Percentiles rank a stretch among this genome's conserved stretches.
Evolutionary conservation across 2,797 vertebrate genomes (phyloP).

Genomic region (Leptoclinus maculatus): DNA sequence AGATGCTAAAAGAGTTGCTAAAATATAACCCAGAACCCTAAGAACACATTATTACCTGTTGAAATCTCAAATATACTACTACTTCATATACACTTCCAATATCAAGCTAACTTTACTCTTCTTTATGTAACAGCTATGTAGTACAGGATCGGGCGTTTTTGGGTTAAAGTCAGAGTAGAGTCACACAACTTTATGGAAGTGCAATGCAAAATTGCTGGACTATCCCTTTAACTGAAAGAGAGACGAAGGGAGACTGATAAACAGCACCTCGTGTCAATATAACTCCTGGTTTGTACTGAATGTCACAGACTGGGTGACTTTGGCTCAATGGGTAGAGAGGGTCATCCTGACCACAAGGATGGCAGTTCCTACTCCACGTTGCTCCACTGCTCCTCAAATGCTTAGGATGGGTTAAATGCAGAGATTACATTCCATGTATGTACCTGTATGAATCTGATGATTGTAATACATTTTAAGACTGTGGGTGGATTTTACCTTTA

Average conservation of each 20-base stretch:
- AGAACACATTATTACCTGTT: not conserved
- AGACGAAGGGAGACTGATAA: not conserved
- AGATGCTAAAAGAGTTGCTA: not conserved
- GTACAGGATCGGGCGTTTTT: too few relatives aligned
- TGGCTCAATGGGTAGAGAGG: too few relatives aligned
- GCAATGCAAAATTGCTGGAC: not conserved
- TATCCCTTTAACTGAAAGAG: not conserved
- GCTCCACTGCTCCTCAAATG: too few relatives aligned
- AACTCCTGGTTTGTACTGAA: not conserved
- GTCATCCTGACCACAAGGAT: too few relatives aligned
- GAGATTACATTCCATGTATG: too few relatives aligned
- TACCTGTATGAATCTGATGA: too few relatives aligned
- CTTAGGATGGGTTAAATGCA: too few relatives aligned
- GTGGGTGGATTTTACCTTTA: not conserved
- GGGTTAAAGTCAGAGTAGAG: not conserved
- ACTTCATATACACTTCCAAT: not conserved
- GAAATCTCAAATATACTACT: not conserved
- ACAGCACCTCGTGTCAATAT: not conserved
- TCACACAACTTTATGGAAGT: not conserved
- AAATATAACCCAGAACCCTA: slow-evolving; percentile 5
- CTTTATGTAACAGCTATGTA: not conserved
- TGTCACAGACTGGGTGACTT: too few relatives aligned
- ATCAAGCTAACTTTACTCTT: not conserved
- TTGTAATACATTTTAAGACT: not conserved
- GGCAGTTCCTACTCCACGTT: too few relatives aligned